Base-by-base conservation (phyloP, 1,140 invertebrate species). In the Triops cancriformis region DNA sequence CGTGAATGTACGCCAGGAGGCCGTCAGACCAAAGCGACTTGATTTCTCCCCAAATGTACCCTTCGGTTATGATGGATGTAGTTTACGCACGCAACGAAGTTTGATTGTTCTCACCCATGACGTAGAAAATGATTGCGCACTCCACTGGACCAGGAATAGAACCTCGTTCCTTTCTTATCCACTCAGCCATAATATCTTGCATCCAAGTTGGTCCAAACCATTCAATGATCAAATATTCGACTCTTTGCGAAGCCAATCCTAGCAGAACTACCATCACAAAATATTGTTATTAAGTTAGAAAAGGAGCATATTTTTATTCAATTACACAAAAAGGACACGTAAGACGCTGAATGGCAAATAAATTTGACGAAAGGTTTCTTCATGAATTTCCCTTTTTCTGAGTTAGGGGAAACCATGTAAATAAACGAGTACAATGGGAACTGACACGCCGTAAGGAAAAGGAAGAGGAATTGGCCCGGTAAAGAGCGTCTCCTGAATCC, bases 301-400 rank as follows among this genome's bases (percentile, higher is more conserved):
- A 77, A 83, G 73, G 18, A 37, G 9, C 37, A 10, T 10, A 77
- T 73, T 72, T 14, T 10, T 42, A 37, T 4, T 37, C 7, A 83
- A 91, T 90, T 86, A 94, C 92, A 88, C n/a, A 97, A 87, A 85
- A 97, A 96, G 80, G 94, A 90, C 79, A 92, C 92, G 83, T 97
- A 97, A 1, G 94, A 95, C 4, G 92, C 89, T 6, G 94, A 95
- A 83, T 97, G 93, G 82, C 90, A 93, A 80, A 97, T 94, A 84
- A 98, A 98, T 84, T 97, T 97, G 82, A 97, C 93, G 83, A 97
- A 97, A 0, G 95, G 95, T 82, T 95, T 95, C 83, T 93, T 93
- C 89, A 96, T 91, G 81, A 94, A 93, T 77, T 88, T 85, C 26
- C 92, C 94, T 82, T 92, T 91, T 78, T 91, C 87, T 0, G 92